Percentiles rank a stretch among this genome's conserved stretches.
phyloP scores from a whole-genome alignment of 2,888 invertebrate genomes.

The Diplazon laetatorius region DNA sequence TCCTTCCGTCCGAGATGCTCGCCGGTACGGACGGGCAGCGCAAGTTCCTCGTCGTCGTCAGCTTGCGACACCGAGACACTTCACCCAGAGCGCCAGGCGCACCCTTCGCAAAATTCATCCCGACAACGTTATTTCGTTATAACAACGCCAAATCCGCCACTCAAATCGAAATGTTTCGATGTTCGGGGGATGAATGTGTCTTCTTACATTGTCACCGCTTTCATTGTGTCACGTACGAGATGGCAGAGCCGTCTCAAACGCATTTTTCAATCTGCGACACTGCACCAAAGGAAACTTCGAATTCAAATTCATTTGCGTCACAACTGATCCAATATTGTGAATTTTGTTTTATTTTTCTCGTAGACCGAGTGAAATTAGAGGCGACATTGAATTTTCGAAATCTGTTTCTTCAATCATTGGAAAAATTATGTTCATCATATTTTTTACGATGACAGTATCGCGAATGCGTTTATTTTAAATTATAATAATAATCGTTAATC shows the following conservation, averaged over 20 bases:
- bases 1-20: conserved; percentile 26
- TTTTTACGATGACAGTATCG: too few species aligned
- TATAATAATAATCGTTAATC: too few species aligned
- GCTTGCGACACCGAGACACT: conserved; percentile 24
- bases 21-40: conserved; percentile 46
- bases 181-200: background rate
- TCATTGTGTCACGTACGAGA: too few species aligned
- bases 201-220: background rate
- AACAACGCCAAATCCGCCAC: conserved; percentile 39
- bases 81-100: conserved; percentile 43
- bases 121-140: conserved; percentile 47
- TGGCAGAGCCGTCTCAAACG: too few species aligned
- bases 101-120: conserved; percentile 47
- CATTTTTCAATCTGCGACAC: too few species aligned
- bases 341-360: background rate
- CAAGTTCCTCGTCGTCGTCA: conserved; percentile 54
- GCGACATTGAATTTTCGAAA: too few species aligned
- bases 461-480: too few species aligned
- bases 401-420: too few species aligned
- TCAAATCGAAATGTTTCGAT: conserved; percentile 15
- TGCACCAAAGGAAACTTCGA: too few species aligned
- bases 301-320: conserved; percentile 41
- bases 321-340: background rate
- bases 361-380: too few species aligned
- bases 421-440: too few species aligned